Evolutionary conservation across 2,888 invertebrate species (phyloP), one percentile per base, ranked within the genome.

Genomic region (Hedya salicella): DNA sequence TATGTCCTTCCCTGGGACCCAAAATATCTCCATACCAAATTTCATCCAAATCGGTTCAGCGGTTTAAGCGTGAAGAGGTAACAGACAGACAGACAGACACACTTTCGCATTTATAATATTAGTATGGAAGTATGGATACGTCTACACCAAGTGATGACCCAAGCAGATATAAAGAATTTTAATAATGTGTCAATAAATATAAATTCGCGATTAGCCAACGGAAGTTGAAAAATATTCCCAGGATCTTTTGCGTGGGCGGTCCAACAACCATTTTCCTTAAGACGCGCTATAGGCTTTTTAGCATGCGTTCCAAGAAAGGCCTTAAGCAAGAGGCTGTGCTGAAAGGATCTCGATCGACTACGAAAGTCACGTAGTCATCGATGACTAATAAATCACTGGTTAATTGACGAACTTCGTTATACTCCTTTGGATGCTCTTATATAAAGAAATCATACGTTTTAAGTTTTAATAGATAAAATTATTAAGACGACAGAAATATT

Each of bases 231-330:
- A 60, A 60, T 53, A 53, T 60, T 53, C 39, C 14, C 59, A 25
- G 40, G 17, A 52, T 72, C 14, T 30, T 9, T 6, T 46, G 73
- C 73, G 85, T 82, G 75, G 82, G 84, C 70, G 78, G 64, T 54
- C 64, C 70, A 72, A 57, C 3, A 50, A 32, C 19, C 54, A 72
- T 80, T 83, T 85, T 83, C 83, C 85, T 81, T 83, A 76, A 68
- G 70, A 70, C 73, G 77, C 69, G 61, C 71, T 71, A 73, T 77
- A 70, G 75, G 71, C 69, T 66, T 69, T 72, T 74, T 72, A 71
- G 52, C 68, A 61, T 40, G 68, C 63, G 69, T 80, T 81, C 79
- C 75, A 39, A 76, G 80, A 82, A 81, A 39, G 21, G 13, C 17
- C 16, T 11, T 6, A 25, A 13, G 39, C 42, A 8, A 36, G 32